Base-by-base conservation (phyloP, 2,113 vertebrate species). In the Pithys albifrons region DNA sequence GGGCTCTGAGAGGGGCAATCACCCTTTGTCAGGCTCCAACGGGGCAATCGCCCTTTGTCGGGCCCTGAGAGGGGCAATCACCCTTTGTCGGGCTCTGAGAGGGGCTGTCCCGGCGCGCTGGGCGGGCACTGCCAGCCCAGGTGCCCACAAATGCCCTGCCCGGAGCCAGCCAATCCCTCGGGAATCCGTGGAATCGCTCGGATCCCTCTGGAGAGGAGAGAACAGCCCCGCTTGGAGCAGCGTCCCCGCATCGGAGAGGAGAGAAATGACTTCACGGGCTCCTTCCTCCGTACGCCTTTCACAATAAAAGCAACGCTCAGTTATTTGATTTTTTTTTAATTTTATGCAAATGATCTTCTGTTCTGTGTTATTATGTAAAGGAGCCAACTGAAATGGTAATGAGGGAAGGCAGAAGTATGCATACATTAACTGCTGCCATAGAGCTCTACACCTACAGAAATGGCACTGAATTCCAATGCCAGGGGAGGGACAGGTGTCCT, bases 401-500 rank as follows among this genome's bases (percentile, higher is more conserved):
- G 75, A 97, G 82, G 94, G 89, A 92, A 72, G 88, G 79, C 93
- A 35, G 95, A 96, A 92, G 95, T 22, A 96, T 96, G 96, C 96
- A 97, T 97, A 84, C 2, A 95, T 96, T 96, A 96, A 52, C 88
- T 75, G 91, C 88, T 4, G 48, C 95, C 19, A 9, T 25, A 64
- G 76, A 84, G 90, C 82, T 86, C 39, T 51, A 37, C 96, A 95
- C 98, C 97, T 97, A 96, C 97, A 58, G 94, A 23, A 80, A 64
- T 31, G 83, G 95, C 88, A 67, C 93, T 29, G 64, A 82, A 77
- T 75, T 73, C 58, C 89, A 43, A 58, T 33, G 28, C 89, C 61
- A 46, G 89, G 95, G 96, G 51, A 97, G 92, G 95, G 94, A 96
- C 96, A 96, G 97, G 97, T 97, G 97, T 96, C 90, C 88, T 31